phyloP scores from a whole-genome alignment of 2,113 vertebrate genomes.

The Monarcha castaneiventris region DNA sequence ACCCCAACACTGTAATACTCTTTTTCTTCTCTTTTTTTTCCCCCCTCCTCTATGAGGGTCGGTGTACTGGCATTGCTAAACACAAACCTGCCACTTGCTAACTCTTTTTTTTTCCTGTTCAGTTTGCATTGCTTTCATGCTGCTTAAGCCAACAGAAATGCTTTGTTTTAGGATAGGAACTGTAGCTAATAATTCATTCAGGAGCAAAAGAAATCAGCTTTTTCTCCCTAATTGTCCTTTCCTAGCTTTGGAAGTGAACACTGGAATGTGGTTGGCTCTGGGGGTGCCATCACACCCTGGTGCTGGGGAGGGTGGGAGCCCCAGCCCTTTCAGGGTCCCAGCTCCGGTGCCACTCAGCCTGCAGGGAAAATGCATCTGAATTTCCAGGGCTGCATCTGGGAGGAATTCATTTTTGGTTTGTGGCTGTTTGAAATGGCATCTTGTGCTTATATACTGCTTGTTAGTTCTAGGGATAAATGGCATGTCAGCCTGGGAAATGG shows the following conservation, averaged over 20 bases:
- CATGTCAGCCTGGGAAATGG: background rate
- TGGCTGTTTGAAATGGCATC: background rate
- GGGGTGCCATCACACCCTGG: fast-evolving
- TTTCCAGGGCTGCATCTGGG: background rate
- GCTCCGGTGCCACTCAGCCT: background rate
- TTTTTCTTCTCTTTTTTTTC: fast-evolving
- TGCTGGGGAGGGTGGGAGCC: background rate
- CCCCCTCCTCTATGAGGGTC: background rate
- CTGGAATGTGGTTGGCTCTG: background rate
- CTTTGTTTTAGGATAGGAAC: background rate
- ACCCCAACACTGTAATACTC: no score
- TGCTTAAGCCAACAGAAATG: background rate
- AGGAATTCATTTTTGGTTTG: background rate
- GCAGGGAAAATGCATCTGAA: fast-evolving
- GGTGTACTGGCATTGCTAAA: background rate
- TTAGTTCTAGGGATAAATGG: background rate
- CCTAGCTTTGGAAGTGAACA: background rate
- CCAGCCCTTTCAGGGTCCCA: fast-evolving
- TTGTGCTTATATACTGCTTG: background rate
- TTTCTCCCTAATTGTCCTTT: background rate
- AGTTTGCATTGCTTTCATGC: background rate
- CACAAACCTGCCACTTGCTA: background rate
- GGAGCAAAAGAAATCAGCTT: background rate
- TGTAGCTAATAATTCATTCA: background rate
- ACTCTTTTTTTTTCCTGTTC: background rate